Conservation (phyloP, 2,113 vertebrate genomes). For the Psammodynastes pulverulentus region DNA sequence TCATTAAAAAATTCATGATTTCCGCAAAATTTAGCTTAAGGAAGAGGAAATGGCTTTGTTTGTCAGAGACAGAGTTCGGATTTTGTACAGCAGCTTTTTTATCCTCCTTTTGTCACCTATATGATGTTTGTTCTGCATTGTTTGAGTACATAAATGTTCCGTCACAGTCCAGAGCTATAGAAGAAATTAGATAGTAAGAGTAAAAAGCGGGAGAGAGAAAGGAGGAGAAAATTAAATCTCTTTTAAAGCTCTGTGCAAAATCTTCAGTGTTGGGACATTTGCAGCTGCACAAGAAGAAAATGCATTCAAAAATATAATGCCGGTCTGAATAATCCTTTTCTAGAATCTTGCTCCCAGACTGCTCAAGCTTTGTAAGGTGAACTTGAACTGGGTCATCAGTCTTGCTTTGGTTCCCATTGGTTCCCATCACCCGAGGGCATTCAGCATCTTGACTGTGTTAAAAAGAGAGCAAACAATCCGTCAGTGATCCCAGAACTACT, state of each 20-base stretch:
- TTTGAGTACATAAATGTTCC: conserved; percentile 61
- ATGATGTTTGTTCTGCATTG: conserved; percentile 47
- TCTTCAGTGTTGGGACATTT: conserved; percentile 65
- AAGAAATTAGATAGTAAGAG: conserved; percentile 60
- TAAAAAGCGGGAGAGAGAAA: conserved; percentile 24
- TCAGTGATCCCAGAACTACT: conserved; percentile 70
- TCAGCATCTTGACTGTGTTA: conserved; percentile 76
- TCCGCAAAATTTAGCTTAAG: conserved; percentile 15
- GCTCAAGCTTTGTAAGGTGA: conserved; percentile 79
- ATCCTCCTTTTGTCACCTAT: conserved; percentile 54
- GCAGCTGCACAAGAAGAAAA: conserved; percentile 73
- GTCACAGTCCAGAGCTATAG: conserved; percentile 34
- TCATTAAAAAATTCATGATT: conserved; percentile 32
- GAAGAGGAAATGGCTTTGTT: conserved; percentile 47
- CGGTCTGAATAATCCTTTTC: conserved; percentile 80
- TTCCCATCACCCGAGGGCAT: conserved; percentile 73
- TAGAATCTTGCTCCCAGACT: conserved; percentile 63
- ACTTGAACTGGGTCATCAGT: conserved; percentile 72
- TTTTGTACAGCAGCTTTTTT: conserved; percentile 36
- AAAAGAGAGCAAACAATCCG: conserved; percentile 70
- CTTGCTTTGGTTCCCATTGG: conserved; percentile 66
- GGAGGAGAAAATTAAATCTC: conserved; percentile 69
- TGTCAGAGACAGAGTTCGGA: conserved; percentile 41
- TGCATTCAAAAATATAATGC: conserved; percentile 74
- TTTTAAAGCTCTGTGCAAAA: conserved; percentile 71